These are phyloP conservation scores for Eupelmus urozonus DNA, from an alignment of 2,888 invertebrate species.

Conservation along the genomic window DNA sequence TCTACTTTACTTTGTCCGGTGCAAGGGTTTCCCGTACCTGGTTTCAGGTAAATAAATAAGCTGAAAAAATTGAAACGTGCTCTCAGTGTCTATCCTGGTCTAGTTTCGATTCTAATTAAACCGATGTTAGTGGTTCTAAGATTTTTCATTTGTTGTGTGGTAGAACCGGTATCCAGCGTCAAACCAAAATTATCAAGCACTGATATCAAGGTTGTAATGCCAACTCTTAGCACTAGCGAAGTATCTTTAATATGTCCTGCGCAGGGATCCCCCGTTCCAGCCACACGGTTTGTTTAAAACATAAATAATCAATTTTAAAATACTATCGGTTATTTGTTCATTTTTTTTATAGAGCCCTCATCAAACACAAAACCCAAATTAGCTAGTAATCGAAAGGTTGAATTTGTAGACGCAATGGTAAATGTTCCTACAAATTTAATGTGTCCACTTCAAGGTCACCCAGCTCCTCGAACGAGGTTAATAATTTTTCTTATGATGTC, in stretches of 20 bases:
- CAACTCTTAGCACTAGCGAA: constrained; percentile 67
- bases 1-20: constrained; percentile 80
- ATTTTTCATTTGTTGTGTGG: constrained; percentile 22
- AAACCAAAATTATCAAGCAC: constrained; percentile 83
- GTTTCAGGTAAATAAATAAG: constrained; percentile 80
- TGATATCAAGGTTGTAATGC: constrained; percentile 76
- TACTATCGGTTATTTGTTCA: constrained; percentile 48
- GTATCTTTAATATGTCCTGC: constrained; percentile 79
- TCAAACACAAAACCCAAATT: constrained; percentile 76
- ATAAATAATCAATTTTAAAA: background rate
- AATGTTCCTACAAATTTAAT: constrained; percentile 77
- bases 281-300: constrained; percentile 72
- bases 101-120: too few species aligned
- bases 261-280: constrained; percentile 79
- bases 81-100: constrained; percentile 53
- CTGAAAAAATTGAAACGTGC: constrained; percentile 54
- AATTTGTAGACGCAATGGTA: constrained; percentile 71
- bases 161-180: constrained; percentile 86
- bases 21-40: constrained; percentile 80
- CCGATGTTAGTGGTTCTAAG: constrained; percentile 20
- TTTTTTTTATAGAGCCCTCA: constrained; percentile 76
- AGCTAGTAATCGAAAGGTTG: constrained; percentile 74
- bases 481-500: constrained; percentile 39
- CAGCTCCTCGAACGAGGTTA: constrained; percentile 79
- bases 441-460: constrained; percentile 89